Evolutionary conservation across 2,888 invertebrate species (phyloP), one percentile per base, ranked within the genome.

Genomic region (Tridacna crocea): DNA sequence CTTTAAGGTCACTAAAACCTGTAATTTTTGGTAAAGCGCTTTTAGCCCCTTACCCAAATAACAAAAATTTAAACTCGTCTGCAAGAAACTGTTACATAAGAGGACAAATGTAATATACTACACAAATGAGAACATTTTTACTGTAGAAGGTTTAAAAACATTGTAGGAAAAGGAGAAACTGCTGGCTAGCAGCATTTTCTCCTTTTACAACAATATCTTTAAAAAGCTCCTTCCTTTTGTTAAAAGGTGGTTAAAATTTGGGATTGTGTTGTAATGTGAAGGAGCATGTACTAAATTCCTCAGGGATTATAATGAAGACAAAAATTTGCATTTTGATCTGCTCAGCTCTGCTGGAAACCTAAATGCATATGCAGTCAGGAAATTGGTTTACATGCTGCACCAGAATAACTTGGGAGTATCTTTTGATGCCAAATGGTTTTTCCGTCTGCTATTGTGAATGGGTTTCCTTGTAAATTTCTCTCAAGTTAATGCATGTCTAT

Each of bases 311-410:
- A 8, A 36, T 36, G 8, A 36, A 55, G 55, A 55, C 55, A 55
- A 55, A 55, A 55, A 55, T 55, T 55, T 55, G 55, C 15, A 55
- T 19, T 36, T 36, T 36, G 36, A 36, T 36, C 36, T 2, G 36
- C 8, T 36, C 36, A 36, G 36, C 36, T 55, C 17, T 55, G 55
- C 3, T 11, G 19, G 55, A 6, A 55, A 55, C 6, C 19, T 19
- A 55, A 55, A 15, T 13, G 15, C 19, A 19, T 55, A 19, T 11
- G 15, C 55, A 19, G 10, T 55, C 17, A 55, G 55, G 55, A 19
- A 66, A 66, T 36, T 46, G 66, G 66, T 66, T 66, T 36, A 66
- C n/a, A n/a, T 46, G 47, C 46, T 66, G 66, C 66, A 66, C 66
- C 11, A 36, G 36, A 66, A 66, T 46, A 66, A 36, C 66, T 46